Base-by-base conservation (phyloP, 2,888 invertebrate species). In the Caenorhabditis sp. region DNA sequence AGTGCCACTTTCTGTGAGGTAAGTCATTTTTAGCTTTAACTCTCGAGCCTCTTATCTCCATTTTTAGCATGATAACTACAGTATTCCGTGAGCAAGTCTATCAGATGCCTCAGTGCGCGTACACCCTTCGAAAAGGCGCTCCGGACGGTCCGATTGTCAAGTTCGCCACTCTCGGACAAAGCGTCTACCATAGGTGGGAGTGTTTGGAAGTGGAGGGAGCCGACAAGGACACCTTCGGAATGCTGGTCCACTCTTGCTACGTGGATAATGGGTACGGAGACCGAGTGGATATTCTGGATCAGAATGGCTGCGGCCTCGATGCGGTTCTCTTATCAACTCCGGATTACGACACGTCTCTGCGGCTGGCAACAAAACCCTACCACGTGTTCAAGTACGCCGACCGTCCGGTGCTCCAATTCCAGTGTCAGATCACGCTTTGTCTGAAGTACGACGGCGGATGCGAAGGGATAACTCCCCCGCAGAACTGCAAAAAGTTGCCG, bases 381-480 rank as follows among this genome's bases (percentile, higher is more conserved):
- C 88, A 88, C 70, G 89, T 89, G 13, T 89, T 89, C 82, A 89
- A 89, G 58, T 89, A 88, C 73, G 89, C 89, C 26, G 89, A 89
- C 62, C 65, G 85, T 6, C 87, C 88, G 1, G 86, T 88, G 11
- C 78, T 89, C 5, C 86, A 88, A 58, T 89, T 89, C 72, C 88
- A 89, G 61, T 88, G 88, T 63, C 88, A 88, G 76, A 80, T 86
- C 2, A 89, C 89, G 0, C 72, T 89, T 3, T 89, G 89, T 65
- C 56, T 87, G 61, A 89, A 88, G 66, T 83, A 86, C 56, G 88
- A 89, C 55, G 87, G 86, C 7, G 89, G 87, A 2, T 89, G 89
- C 74, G 78, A 79, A 15, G 86, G 83, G 20, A 84, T 89, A 41
- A 88, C 88, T 27, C 88, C 88, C 3, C 88, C 88, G 9, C 83